Conservation (phyloP, 2,797 vertebrate species). For the Ctenosaura bakeri region DNA sequence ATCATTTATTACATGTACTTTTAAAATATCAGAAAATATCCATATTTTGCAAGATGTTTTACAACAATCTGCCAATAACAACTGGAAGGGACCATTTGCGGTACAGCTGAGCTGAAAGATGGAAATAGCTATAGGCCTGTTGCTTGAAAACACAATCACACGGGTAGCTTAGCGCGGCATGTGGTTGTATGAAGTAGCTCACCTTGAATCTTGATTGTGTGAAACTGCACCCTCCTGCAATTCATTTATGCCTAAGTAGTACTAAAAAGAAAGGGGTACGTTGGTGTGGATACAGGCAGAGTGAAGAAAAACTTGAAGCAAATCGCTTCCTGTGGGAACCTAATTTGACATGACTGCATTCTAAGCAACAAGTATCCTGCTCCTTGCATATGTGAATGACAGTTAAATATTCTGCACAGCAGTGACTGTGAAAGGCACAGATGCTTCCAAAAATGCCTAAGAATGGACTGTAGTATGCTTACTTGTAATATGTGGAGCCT, state of each 20-base stretch:
- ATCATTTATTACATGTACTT: too few species aligned
- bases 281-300: background rate
- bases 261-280: background rate
- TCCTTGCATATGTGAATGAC: background rate
- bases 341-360: background rate
- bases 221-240: background rate
- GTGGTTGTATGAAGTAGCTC: background rate
- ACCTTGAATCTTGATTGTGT: background rate
- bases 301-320: background rate
- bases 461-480: background rate
- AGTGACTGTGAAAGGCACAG: too few species aligned
- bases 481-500: background rate
- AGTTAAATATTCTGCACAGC: background rate
- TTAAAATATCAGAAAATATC: background rate
- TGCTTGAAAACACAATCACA: background rate
- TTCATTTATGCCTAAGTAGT: background rate
- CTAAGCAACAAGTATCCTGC: background rate
- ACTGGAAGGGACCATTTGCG: background rate
- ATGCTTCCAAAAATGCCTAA: background rate
- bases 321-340: background rate
- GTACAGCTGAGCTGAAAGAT: background rate
- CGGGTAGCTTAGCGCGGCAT: too few species aligned
- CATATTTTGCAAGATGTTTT: background rate
- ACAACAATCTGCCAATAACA: background rate
- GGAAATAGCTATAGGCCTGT: background rate